A percentile compares a stretch with the other conserved stretches of the same genome.
Evolutionary conservation across 2,888 invertebrate species (phyloP).

Genomic region (Lepidonotus clava): DNA sequence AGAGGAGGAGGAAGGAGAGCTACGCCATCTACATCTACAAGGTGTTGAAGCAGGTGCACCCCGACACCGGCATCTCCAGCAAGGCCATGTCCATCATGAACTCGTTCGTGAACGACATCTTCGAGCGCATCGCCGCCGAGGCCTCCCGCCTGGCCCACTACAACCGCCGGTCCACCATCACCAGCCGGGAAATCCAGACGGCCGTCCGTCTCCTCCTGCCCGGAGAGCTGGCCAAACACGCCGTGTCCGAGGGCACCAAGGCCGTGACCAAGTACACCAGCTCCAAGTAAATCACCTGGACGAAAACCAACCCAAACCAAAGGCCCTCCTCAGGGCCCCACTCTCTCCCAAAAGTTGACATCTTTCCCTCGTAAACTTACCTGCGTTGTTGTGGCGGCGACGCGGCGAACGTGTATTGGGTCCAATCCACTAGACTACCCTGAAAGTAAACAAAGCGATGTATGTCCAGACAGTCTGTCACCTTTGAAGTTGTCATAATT

Average conservation of each 20-base stretch:
- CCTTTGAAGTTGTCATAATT: too few relatives aligned
- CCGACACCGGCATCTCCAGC: constrained; percentile 74
- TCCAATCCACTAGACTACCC: too few relatives aligned
- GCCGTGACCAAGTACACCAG: constrained; percentile 73
- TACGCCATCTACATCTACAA: constrained; percentile 74
- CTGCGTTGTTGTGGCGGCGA: background rate
- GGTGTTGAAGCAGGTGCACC: constrained; percentile 75
- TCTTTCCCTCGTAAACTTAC: background rate
- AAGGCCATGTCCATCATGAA: constrained; percentile 69
- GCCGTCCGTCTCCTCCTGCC: constrained; percentile 86
- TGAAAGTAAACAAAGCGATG: too few relatives aligned
- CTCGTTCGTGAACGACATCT: constrained; percentile 76
- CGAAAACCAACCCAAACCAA: background rate
- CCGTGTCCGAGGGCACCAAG: constrained; percentile 79
- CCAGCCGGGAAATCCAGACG: constrained; percentile 86
- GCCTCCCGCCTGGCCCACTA: constrained; percentile 72
- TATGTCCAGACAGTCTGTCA: too few relatives aligned
- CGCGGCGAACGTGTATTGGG: background rate
- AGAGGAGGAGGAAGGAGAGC: constrained; percentile 69
- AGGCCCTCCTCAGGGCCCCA: constrained; percentile 29
- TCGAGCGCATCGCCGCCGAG: constrained; percentile 75
- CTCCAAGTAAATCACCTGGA: constrained; percentile 64
- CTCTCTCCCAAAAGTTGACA: background rate
- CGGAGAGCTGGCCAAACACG: constrained; percentile 88
- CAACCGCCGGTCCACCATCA: constrained; percentile 74